Evolutionary conservation across 2,888 invertebrate species (phyloP), one percentile per base, ranked within the genome.

Genomic region (Drosophila greeni): DNA sequence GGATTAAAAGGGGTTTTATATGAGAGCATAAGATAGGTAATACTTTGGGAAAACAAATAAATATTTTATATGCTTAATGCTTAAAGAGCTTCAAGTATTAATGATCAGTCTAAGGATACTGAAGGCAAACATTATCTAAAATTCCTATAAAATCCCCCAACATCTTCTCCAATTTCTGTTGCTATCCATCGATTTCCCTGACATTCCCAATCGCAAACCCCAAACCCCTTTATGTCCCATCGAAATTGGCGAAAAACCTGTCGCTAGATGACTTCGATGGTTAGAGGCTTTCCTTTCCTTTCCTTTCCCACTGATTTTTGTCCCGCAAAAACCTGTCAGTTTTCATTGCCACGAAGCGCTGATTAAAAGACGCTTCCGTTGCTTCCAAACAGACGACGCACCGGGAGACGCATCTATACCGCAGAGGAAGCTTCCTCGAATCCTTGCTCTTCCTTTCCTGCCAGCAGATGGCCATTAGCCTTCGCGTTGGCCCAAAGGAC

Each of bases 311-410:
- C 16, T 20, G 7, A 39, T 7, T n/a, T n/a, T n/a, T 33, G 39
- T 65, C 24, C 42, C 48, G 26, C 54, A 47, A 65, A 65, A 48
- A 66, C 55, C 62, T 76, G 80, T 68, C 76, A 70, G 80, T 51
- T 70, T 72, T 72, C 67, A 82, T 70, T 82, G 64, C 67, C 72
- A 75, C 65, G 74, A 45, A 40, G 24, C 69, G 61, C 82, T 84
- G 79, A 74, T 84, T 79, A 84, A 84, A 78, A 84, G 84, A 76
- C 61, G 78, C 72, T 49, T 47, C 42, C 62, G 57, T 49, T 34
- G 40, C 14, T 23, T 34, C 51, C 18, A n/a, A 61, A 29, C 39
- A 64, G 51, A 64, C 39, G 51, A 64, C 39, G 61, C 65, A 34
- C 33, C 39, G 29, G n/a, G 23, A 48, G 45, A 62, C 45, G 57